Evolutionary conservation across 2,113 vertebrate genomes (phyloP), one percentile per base, ranked within the genome.

Genomic region (Protobothrops mucrosquamatus): DNA sequence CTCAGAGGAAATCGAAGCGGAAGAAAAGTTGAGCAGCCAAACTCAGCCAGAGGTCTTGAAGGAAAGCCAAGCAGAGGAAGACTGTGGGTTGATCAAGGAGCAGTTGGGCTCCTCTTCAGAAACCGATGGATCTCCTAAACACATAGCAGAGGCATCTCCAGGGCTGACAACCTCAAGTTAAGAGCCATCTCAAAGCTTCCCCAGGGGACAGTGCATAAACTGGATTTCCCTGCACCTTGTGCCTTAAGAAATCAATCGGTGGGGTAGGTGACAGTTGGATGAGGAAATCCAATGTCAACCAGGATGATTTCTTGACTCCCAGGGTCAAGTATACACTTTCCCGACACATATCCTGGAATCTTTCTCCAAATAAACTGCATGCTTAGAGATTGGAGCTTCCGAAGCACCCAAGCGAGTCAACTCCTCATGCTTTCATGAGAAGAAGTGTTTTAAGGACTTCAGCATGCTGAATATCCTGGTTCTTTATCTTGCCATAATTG

Each of bases 1-100:
- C 8, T 99, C 99, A 0, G 99, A 99, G 96, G 99, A 99, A 94
- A 99, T 99, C 0, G 99, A 99, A 97, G 99, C 99, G 0, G 98
- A 99, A 94, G 99, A 99, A 96, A 98, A 98, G 51, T 95, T 99
- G 93, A 94, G 98, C 96, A 98, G 96, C 95, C 95, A 97, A 94
- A 97, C 97, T 15, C 98, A 98, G 91, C 97, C 98, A 57, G 97
- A 98, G 92, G 20, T 0, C 2, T 69, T 4, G 20, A 94, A 96
- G 26, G 91, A 87, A 90, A 92, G 52, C 85, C 95, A 94, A 90
- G 92, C 20, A 1, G 59, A 57, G 0, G 46, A 96, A 91, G 95
- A 97, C 64, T 86, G 91, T 55, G 52, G 94, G 91, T 15, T 91
- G 87, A 90, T 89, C 52, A 94, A 97, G 87, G 96, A 96, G 39